Conservation (phyloP, 2,888 invertebrate species). For the Willowsia nigromaculata region DNA sequence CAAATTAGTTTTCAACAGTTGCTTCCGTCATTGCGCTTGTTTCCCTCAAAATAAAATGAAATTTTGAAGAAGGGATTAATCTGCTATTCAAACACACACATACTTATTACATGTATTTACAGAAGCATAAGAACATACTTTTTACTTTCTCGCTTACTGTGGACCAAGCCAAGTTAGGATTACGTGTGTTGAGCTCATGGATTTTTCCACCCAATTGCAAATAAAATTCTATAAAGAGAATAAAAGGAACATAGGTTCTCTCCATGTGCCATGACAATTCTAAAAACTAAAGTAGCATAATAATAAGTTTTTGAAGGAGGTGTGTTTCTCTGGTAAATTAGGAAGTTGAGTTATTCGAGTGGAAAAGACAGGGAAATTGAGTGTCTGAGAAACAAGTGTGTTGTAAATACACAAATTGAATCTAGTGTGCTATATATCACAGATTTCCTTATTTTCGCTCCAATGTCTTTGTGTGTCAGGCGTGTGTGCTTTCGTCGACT, state of each 20-base stretch:
- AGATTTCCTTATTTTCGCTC: neutral
- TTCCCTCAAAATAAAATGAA: neutral
- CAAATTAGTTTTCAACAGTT: constrained; percentile 37
- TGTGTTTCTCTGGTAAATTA: neutral
- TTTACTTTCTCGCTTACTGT: neutral
- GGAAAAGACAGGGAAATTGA: neutral
- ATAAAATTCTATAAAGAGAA: neutral
- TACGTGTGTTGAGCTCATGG: neutral
- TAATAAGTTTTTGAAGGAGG: neutral
- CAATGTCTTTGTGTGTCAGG: constrained; percentile 6
- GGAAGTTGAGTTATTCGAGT: neutral
- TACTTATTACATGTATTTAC: neutral
- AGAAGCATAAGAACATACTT: neutral
- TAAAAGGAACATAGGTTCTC: neutral
- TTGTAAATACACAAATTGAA: neutral
- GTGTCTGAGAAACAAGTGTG: neutral
- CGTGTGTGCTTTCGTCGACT: neutral
- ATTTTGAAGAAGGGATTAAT: constrained; percentile 43
- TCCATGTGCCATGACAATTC: neutral
- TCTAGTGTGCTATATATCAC: neutral
- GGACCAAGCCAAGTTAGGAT: neutral
- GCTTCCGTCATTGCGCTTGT: neutral
- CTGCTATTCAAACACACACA: neutral
- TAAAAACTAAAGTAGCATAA: neutral
- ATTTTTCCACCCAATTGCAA: constrained; percentile 18